Evolutionary conservation across 2,888 invertebrate genomes (phyloP).

Genomic region (Zonitis immaculata): DNA sequence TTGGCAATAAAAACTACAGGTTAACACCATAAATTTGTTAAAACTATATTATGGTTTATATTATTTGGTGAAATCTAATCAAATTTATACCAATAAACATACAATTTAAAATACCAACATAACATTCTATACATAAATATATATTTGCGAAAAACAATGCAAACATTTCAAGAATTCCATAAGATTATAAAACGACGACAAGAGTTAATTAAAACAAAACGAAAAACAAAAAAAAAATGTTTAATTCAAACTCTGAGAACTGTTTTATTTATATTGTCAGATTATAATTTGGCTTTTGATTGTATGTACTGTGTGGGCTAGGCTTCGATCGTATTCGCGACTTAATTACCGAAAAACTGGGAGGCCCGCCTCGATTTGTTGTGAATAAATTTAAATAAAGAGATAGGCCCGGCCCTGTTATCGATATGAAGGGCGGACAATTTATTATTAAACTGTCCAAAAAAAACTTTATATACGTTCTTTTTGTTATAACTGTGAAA

Average conservation of each 20-base stretch:
- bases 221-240: too few relatives aligned
- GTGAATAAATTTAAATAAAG: neutral
- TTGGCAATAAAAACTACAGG: conserved; percentile 23
- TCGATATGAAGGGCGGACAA: neutral
- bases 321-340: neutral
- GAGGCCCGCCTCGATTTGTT: neutral
- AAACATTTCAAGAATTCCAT: conserved; percentile 20
- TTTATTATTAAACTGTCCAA: neutral
- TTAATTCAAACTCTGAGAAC: neutral
- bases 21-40: conserved; percentile 23
- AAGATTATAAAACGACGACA: conserved; percentile 17
- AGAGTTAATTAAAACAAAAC: conserved; percentile 27
- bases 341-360: neutral
- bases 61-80: conserved; percentile 10
- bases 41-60: conserved; percentile 18
- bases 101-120: conserved; percentile 13
- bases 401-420: neutral
- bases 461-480: too few relatives aligned
- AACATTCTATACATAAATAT: neutral
- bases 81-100: conserved; percentile 17
- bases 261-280: neutral
- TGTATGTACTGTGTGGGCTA: neutral
- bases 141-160: conserved; percentile 2
- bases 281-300: neutral
- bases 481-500: neutral